Conservation (phyloP, 2,113 vertebrate genomes). For the Equus quagga region DNA sequence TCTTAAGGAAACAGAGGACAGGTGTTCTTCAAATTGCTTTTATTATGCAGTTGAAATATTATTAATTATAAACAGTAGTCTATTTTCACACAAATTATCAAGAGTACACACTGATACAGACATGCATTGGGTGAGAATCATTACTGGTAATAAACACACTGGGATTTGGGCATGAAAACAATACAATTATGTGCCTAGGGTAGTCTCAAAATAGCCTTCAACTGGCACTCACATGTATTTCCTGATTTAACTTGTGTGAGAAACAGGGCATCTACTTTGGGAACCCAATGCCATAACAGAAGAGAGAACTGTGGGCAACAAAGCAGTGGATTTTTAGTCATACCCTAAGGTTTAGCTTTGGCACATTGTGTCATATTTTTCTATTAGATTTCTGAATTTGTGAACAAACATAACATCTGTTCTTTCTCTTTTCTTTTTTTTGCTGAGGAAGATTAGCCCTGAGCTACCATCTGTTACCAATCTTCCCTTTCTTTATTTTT, state of each 20-base stretch:
- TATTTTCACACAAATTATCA: conserved; percentile 54
- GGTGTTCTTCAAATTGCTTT: conserved; percentile 61
- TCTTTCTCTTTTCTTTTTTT: not conserved
- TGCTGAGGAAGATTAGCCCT: too few relatives aligned
- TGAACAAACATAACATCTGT: not conserved
- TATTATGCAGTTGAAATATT: conserved; percentile 59
- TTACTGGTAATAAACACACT: not conserved
- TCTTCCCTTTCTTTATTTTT: too few relatives aligned
- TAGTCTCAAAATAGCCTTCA: not conserved
- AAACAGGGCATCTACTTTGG: not conserved
- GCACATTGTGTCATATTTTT: not conserved
- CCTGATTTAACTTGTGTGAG: conserved; percentile 22
- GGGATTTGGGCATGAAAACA: not conserved
- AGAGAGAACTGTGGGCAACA: not conserved
- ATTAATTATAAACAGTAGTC: conserved; percentile 52
- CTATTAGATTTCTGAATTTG: not conserved
- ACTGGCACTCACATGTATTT: not conserved
- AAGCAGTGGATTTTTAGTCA: not conserved
- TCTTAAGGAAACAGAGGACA: conserved; percentile 1
- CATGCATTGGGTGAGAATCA: conserved; percentile 3
- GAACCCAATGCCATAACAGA: not conserved
- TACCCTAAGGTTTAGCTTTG: not conserved
- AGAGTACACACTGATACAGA: not conserved
- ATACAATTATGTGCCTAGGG: not conserved
- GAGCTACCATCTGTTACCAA: too few relatives aligned